Evolutionary conservation across 2,113 vertebrate species (phyloP).

Genomic region (Halichoeres trimaculatus): DNA sequence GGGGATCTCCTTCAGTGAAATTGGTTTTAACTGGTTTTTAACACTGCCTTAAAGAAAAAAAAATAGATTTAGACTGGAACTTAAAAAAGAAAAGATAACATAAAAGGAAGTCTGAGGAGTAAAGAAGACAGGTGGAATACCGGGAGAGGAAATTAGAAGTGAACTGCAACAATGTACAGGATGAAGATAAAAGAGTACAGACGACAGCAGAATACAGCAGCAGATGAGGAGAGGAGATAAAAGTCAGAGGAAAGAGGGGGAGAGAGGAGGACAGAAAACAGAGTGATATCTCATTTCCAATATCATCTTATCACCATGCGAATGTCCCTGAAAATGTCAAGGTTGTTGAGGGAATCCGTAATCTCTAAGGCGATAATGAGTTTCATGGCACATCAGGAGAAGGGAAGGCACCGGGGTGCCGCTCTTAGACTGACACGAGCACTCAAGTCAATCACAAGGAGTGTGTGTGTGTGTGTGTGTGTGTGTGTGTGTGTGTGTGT

Average conservation of each 20-base stretch:
- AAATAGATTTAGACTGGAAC: not conserved
- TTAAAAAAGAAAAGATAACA: not conserved
- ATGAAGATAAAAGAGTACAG: constrained; percentile 41
- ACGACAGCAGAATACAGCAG: constrained; percentile 5
- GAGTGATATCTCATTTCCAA: constrained; percentile 39
- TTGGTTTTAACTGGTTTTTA: constrained; percentile 20
- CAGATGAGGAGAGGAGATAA: constrained; percentile 35
- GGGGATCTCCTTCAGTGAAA: not conserved
- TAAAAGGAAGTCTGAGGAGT: not conserved
- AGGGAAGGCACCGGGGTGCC: constrained; percentile 4
- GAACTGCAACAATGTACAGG: constrained; percentile 17
- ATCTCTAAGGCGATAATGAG: constrained; percentile 59
- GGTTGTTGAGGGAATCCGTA: constrained; percentile 63
- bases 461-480: not conserved
- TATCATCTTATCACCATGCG: constrained; percentile 48
- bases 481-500: not conserved
- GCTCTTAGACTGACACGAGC: not conserved
- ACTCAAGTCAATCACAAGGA: not conserved
- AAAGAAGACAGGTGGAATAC: constrained; percentile 13
- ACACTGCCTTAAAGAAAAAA: constrained; percentile 7
- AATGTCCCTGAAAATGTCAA: constrained; percentile 65
- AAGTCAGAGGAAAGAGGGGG: not conserved
- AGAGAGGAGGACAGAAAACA: not conserved
- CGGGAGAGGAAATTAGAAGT: constrained; percentile 30
- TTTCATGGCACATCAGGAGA: constrained; percentile 45